Evolutionary conservation across 2,113 vertebrate genomes (phyloP).

Genomic region (Abramis brama): DNA sequence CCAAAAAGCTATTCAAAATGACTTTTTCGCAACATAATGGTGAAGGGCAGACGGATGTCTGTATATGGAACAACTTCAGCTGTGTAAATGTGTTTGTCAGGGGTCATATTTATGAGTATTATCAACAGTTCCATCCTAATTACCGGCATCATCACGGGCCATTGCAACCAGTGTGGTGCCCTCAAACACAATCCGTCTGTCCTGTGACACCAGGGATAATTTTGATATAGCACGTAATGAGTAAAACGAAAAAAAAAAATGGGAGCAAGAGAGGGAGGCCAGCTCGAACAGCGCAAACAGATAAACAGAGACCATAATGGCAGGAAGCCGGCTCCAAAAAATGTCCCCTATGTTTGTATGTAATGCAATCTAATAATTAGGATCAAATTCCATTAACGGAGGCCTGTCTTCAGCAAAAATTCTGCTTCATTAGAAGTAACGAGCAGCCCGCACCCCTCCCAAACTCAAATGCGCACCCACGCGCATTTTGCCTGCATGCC

Average conservation of each 20-base stretch:
- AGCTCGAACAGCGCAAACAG: constrained; percentile 45
- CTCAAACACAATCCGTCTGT: constrained; percentile 45
- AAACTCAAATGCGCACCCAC: background rate
- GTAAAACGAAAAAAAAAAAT: background rate
- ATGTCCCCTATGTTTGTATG: constrained; percentile 58
- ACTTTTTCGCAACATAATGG: background rate
- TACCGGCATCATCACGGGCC: constrained; percentile 27
- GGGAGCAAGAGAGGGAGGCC: background rate
- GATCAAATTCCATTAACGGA: constrained; percentile 76
- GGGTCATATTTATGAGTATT: constrained; percentile 48
- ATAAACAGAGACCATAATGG: constrained; percentile 61
- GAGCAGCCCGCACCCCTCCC: constrained; percentile 58
- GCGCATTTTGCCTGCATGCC: constrained; percentile 57
- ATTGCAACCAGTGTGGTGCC: constrained; percentile 34
- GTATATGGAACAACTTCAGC: constrained; percentile 21
- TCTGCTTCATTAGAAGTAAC: constrained; percentile 76
- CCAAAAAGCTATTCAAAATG: background rate
- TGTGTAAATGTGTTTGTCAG: constrained; percentile 39
- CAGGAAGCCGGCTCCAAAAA: constrained; percentile 60
- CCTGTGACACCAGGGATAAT: constrained; percentile 45
- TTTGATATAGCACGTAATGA: constrained; percentile 42
- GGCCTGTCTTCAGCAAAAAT: constrained; percentile 75
- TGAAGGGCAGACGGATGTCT: background rate
- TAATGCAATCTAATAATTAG: constrained; percentile 74
- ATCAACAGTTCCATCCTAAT: constrained; percentile 38